Conservation (phyloP, 2,888 invertebrate genomes). For the Amphimallon solstitiale region DNA sequence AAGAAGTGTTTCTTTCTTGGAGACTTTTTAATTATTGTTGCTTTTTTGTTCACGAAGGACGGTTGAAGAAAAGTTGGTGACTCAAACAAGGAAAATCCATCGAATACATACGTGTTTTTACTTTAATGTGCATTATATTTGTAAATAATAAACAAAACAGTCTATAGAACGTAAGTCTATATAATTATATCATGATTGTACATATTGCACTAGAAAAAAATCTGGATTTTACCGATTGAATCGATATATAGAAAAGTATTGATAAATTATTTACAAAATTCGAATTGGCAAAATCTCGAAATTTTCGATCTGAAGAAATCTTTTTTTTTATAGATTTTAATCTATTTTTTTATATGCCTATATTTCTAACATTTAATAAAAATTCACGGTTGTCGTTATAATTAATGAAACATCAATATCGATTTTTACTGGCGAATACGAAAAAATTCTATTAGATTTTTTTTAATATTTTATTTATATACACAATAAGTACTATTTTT, state of each 20-base stretch:
- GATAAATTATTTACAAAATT: constrained; percentile 23
- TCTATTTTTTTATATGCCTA: constrained; percentile 8
- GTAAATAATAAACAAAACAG: constrained; percentile 21
- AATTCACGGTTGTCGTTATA: no score
- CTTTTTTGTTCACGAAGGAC: neutral
- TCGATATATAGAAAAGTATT: constrained; percentile 16
- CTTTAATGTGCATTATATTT: constrained; percentile 21
- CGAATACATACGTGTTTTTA: neutral
- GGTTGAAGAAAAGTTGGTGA: neutral
- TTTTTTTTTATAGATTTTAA: neutral
- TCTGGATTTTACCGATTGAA: constrained; percentile 19
- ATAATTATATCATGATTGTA: constrained; percentile 24
- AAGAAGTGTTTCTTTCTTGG: no score
- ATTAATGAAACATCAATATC: neutral
- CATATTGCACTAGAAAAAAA: constrained; percentile 7
- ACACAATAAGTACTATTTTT: constrained; percentile 5
- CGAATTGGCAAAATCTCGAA: constrained; percentile 35
- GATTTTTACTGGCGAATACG: neutral
- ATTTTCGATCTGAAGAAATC: constrained; percentile 26
- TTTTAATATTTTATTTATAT: constrained; percentile 26
- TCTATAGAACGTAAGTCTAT: constrained; percentile 23
- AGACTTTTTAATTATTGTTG: no score
- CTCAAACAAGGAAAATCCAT: neutral
- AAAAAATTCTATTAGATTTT: constrained; percentile 14
- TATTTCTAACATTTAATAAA: neutral